Conservation (phyloP, 2,113 vertebrate genomes). For the Nothobranchius furzeri region DNA sequence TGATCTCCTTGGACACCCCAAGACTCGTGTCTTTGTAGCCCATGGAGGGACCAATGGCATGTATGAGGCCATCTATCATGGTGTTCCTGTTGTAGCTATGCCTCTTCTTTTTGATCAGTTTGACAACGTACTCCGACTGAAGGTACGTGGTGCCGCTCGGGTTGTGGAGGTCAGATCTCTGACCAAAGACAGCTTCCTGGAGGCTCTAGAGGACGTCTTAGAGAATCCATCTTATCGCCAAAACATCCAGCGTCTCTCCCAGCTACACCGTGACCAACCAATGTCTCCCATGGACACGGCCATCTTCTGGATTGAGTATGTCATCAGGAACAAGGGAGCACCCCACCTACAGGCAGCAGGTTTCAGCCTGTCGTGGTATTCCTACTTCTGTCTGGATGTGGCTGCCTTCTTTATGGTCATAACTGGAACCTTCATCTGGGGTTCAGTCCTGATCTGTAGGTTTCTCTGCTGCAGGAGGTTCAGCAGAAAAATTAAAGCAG, state of each 20-base stretch:
- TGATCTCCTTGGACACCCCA: conserved; percentile 77
- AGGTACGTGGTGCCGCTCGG: conserved; percentile 67
- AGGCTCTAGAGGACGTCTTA: conserved; percentile 69
- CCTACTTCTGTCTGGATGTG: conserved; percentile 74
- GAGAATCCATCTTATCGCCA: conserved; percentile 66
- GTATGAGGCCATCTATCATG: conserved; percentile 79
- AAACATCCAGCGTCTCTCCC: conserved; percentile 71
- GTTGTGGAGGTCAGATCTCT: conserved; percentile 57
- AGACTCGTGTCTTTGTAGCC: conserved; percentile 72
- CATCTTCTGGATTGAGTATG: conserved; percentile 82
- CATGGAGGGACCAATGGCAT: conserved; percentile 80
- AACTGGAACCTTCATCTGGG: conserved; percentile 26
- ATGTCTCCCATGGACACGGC: conserved; percentile 70
- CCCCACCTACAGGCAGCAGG: conserved; percentile 61
- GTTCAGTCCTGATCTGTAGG: conserved; percentile 33
- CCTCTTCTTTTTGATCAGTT: conserved; percentile 80
- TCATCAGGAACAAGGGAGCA: conserved; percentile 76
- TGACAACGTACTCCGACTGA: conserved; percentile 72
- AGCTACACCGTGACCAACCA: conserved; percentile 69
- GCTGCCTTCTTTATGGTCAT: conserved; percentile 36
- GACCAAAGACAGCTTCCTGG: conserved; percentile 60
- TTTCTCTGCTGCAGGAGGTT: conserved; percentile 47
- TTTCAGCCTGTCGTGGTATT: conserved; percentile 74
- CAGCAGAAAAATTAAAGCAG: conserved; percentile 64
- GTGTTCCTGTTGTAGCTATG: conserved; percentile 71